A percentile compares a stretch with the other conserved stretches of the same genome.
These are phyloP conservation scores for Gallinago nigripennis DNA, from an alignment of 2,797 vertebrate species.

Conservation along the genomic window DNA sequence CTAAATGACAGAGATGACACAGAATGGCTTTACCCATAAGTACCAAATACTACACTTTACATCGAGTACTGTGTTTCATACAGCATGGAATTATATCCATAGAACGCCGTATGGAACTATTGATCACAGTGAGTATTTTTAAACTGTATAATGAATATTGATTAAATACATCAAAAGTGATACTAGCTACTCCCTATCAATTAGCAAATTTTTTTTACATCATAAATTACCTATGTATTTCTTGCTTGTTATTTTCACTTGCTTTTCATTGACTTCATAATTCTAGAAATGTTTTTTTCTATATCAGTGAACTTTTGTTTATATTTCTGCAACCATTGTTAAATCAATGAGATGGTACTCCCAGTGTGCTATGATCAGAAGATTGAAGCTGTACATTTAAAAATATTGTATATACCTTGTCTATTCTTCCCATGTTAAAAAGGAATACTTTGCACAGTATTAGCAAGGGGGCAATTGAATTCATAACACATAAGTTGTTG, in stretches of 20 bases:
- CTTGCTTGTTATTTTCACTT: not conserved
- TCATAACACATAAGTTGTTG: not conserved
- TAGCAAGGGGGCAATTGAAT: not conserved
- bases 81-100: not conserved
- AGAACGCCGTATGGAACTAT: not conserved
- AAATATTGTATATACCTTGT: not conserved
- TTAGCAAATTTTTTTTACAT: rapidly evolving
- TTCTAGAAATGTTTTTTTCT: not conserved
- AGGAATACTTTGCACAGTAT: not conserved
- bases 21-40: not conserved
- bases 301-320: not conserved
- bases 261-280: not conserved
- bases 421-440: not conserved
- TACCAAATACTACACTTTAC: not conserved
- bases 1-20: not conserved
- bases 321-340: not conserved
- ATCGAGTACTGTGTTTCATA: not conserved
- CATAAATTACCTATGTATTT: not conserved
- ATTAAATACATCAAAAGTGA: not conserved
- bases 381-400: not conserved
- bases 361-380: not conserved
- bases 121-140: not conserved
- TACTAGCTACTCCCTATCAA: not conserved
- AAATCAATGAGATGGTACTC: not conserved
- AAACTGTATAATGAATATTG: not conserved